Evolutionary conservation across 2,113 vertebrate genomes (phyloP), one percentile per base, ranked within the genome.

Genomic region (Pterophyllum scalare): DNA sequence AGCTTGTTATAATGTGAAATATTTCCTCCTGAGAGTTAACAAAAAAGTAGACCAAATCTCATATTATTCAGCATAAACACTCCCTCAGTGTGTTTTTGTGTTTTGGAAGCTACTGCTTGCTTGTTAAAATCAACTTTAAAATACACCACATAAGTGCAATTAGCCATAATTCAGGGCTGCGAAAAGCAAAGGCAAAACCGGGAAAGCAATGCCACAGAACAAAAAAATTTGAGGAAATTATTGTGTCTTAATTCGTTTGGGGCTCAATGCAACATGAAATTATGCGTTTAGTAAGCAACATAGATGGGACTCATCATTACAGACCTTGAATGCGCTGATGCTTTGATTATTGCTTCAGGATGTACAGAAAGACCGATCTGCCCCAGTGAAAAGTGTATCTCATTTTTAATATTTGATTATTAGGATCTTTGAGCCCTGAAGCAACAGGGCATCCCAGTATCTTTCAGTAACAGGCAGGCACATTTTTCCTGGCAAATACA

Each of bases 81-180:
- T 67, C 65, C 61, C 3, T 12, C 46, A 0, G 75, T 80, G 59
- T 62, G 62, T 64, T 82, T 81, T 77, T 86, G 77, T 87, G 82
- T 40, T 83, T 78, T 9, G 15, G 75, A 58, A 64, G 75, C 40
- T 67, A 38, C 81, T 83, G 79, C 75, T 84, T 52, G 81, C 79
- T 92, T 84, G 81, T 82, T 90, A 90, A 87, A 81, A 70, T 72
- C 72, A 76, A 43, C 80, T 86, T 83, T 26, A 86, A 86, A 89
- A 79, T 84, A 26, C 43, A 24, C 10, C 13, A 52, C 80, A 77
- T 82, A 90, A 83, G 67, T 77, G 57, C 76, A 88, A 86, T 88
- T 75, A 88, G 22, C 60, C 17, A 56, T 81, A 82, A 79, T 81
- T 81, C 77, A 72, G 26, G 38, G 15, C 28, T 70, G 67, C 54